Evolutionary conservation across 2,113 vertebrate species (phyloP).

Genomic region (Eublepharis macularius): DNA sequence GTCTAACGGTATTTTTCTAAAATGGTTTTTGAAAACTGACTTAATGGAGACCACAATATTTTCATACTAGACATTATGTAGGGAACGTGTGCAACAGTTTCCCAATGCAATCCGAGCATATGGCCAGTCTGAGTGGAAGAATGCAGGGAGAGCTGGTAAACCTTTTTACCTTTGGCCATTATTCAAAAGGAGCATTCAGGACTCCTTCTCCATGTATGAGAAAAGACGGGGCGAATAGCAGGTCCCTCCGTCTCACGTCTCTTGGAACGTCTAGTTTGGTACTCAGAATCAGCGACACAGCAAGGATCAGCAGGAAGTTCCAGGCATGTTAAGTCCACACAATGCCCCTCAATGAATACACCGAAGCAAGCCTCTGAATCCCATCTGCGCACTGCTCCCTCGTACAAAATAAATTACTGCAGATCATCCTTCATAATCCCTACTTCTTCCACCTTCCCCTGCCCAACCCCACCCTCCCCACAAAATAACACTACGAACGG

Average conservation of each 20-base stretch:
- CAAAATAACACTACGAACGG: background rate
- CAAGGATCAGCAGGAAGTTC: slow-evolving; percentile 10
- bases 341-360: slow-evolving; percentile 20
- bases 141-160: background rate
- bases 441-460: rapidly evolving
- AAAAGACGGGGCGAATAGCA: background rate
- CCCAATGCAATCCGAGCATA: too few species aligned
- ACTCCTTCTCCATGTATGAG: background rate
- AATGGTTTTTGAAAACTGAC: slow-evolving; percentile 38
- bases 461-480: background rate
- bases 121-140: background rate
- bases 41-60: slow-evolving; percentile 5
- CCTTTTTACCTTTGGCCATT: background rate
- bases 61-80: background rate
- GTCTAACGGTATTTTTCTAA: background rate
- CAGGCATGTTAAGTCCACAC: background rate
- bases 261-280: background rate
- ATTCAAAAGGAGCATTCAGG: background rate
- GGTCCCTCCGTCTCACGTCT: background rate
- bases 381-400: background rate
- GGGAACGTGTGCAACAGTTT: too few species aligned
- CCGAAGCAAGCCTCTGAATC: background rate
- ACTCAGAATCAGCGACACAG: slow-evolving; percentile 1
- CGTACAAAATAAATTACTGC: slow-evolving; percentile 34
- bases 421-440: slow-evolving; percentile 41